Evolutionary conservation across 2,888 invertebrate genomes (phyloP).

Genomic region (Aphodius sticticus): DNA sequence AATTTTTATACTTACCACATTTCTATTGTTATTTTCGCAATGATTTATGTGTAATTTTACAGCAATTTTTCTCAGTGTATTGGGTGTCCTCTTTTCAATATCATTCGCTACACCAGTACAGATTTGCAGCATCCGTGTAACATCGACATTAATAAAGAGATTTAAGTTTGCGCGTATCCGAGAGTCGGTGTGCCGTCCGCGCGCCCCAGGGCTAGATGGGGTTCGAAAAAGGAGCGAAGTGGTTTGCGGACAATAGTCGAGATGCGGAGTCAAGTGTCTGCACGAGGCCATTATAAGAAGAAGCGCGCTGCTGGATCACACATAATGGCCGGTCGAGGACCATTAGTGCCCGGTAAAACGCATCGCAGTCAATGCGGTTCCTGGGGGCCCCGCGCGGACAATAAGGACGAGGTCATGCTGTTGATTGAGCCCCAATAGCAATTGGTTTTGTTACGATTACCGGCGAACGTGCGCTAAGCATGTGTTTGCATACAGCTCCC

Average conservation of each 20-base stretch:
- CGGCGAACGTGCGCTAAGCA: constrained; percentile 6
- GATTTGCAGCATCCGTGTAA: no score
- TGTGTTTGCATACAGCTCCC: not conserved
- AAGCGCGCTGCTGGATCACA: constrained; percentile 44
- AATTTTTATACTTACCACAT: no score
- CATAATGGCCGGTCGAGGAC: constrained; percentile 47
- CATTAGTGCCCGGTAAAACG: constrained; percentile 44
- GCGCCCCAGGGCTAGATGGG: constrained; percentile 15
- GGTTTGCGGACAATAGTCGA: constrained; percentile 44
- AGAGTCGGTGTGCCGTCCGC: not conserved
- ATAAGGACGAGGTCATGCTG: constrained; percentile 27
- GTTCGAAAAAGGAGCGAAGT: constrained; percentile 28
- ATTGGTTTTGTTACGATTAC: constrained; percentile 43
- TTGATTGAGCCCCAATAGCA: constrained; percentile 46
- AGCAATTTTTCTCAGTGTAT: no score
- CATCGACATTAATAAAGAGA: not conserved
- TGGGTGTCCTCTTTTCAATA: no score
- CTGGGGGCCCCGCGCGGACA: constrained; percentile 27
- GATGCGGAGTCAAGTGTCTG: constrained; percentile 47
- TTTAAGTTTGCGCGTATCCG: not conserved
- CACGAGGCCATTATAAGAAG: constrained; percentile 50
- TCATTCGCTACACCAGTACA: no score
- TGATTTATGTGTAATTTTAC: no score
- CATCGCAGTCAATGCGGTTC: constrained; percentile 36
- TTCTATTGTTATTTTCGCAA: no score